These are phyloP conservation scores for Sandelia bainsii DNA, from an alignment of 2,797 vertebrate genomes.

Conservation along the genomic window DNA sequence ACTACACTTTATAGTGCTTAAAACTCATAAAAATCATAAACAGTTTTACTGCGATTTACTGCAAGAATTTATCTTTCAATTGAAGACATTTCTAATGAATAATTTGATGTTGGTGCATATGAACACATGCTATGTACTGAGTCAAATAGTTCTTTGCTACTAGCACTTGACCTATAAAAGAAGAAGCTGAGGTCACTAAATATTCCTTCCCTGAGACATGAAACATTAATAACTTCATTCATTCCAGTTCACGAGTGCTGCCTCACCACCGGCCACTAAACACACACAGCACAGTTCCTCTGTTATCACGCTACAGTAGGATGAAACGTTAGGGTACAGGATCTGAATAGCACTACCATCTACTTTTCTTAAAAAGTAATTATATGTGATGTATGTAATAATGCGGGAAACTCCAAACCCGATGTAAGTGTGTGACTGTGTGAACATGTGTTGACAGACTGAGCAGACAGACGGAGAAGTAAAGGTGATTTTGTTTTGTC, in stretches of 20 bases:
- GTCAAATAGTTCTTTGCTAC: background rate
- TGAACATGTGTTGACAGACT: conserved; percentile 1
- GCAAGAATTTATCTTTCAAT: background rate
- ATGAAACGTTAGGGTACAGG: conserved; percentile 1
- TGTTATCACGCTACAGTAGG: background rate
- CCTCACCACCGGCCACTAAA: conserved; percentile 5
- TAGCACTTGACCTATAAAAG: conserved; percentile 41
- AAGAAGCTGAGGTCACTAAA: conserved; percentile 28
- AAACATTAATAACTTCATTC: conserved; percentile 60
- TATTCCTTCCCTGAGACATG: conserved; percentile 38
- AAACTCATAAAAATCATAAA: background rate
- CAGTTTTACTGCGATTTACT: background rate
- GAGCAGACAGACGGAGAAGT: conserved; percentile 50
- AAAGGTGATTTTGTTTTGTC: conserved; percentile 66
- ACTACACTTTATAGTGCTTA: background rate
- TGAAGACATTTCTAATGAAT: background rate
- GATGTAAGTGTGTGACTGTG: background rate
- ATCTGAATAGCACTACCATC: background rate
- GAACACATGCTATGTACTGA: background rate
- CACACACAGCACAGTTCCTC: conserved; percentile 10
- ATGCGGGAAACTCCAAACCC: conserved; percentile 9
- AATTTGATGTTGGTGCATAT: background rate
- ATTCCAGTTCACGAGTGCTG: conserved; percentile 22
- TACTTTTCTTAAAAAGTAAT: conserved; percentile 4
- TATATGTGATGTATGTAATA: background rate